These are phyloP conservation scores for Noctua janthina DNA, from an alignment of 2,888 invertebrate genomes.

Conservation along the genomic window DNA sequence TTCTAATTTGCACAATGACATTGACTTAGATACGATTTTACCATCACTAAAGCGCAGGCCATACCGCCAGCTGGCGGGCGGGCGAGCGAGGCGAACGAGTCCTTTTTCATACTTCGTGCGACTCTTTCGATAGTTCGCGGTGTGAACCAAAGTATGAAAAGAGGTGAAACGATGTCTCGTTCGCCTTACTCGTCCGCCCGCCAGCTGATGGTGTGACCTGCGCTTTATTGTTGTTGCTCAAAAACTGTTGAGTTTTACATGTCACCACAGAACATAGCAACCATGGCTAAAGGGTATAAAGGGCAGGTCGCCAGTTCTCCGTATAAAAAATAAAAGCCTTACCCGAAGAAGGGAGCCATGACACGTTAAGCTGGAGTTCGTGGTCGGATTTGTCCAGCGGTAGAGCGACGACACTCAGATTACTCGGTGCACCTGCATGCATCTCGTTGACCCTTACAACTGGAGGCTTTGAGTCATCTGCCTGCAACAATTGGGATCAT, in stretches of 20 bases:
- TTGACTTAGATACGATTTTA: neutral
- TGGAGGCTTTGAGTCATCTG: conserved; percentile 62
- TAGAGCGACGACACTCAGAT: conserved; percentile 74
- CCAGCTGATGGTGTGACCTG: too few relatives aligned
- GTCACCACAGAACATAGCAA: neutral
- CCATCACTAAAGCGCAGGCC: too few relatives aligned
- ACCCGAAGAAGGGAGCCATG: conserved; percentile 82
- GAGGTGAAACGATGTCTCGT: too few relatives aligned
- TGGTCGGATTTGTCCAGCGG: conserved; percentile 79
- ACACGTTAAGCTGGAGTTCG: conserved; percentile 83
- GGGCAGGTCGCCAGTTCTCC: neutral
- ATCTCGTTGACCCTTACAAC: conserved; percentile 65
- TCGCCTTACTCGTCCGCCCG: too few relatives aligned
- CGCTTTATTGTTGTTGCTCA: neutral
- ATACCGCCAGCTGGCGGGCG: too few relatives aligned
- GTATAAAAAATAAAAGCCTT: conserved; percentile 31
- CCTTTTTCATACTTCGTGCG: too few relatives aligned
- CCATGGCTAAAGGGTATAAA: neutral
- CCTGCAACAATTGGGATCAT: conserved; percentile 71
- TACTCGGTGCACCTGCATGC: conserved; percentile 78
- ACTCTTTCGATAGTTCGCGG: too few relatives aligned
- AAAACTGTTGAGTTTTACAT: neutral
- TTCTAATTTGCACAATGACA: neutral
- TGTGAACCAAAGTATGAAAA: too few relatives aligned
- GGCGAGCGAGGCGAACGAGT: too few relatives aligned